phyloP scores from a whole-genome alignment of 2,888 invertebrate species.

The Trichopoda pennipes region DNA sequence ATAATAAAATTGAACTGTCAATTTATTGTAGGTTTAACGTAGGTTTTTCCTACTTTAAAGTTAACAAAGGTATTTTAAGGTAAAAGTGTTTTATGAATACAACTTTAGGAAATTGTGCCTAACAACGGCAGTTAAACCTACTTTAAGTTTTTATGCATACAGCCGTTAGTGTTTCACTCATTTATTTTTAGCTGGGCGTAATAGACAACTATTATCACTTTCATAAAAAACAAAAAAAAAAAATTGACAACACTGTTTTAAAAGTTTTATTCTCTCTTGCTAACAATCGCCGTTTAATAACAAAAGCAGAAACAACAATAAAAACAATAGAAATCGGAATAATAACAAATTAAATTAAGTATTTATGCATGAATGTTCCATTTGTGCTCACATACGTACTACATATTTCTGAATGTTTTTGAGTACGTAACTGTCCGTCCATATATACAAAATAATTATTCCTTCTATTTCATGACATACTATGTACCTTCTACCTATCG shows the following conservation, averaged over 20 bases:
- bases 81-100: no score
- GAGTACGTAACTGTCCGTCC: constrained; percentile 41
- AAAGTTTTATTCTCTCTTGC: constrained; percentile 34
- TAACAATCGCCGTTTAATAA: constrained; percentile 22
- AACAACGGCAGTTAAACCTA: no score
- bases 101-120: no score
- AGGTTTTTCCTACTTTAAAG: no score
- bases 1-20: no score
- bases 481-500: constrained; percentile 8
- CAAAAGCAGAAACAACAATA: constrained; percentile 22
- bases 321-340: constrained; percentile 31
- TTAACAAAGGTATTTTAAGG: no score
- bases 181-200: no score
- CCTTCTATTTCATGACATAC: constrained; percentile 48
- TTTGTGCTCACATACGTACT: constrained; percentile 33
- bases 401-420: constrained; percentile 30
- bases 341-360: constrained; percentile 37
- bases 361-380: constrained; percentile 45
- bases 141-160: no score
- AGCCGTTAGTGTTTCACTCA: no score
- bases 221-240: background rate
- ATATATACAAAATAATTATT: constrained; percentile 54
- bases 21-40: no score
- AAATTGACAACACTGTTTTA: constrained; percentile 49
- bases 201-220: no score